Evolutionary conservation across 2,888 invertebrate genomes (phyloP), one percentile per base, ranked within the genome.

Genomic region (Priocnemis perturbator): DNA sequence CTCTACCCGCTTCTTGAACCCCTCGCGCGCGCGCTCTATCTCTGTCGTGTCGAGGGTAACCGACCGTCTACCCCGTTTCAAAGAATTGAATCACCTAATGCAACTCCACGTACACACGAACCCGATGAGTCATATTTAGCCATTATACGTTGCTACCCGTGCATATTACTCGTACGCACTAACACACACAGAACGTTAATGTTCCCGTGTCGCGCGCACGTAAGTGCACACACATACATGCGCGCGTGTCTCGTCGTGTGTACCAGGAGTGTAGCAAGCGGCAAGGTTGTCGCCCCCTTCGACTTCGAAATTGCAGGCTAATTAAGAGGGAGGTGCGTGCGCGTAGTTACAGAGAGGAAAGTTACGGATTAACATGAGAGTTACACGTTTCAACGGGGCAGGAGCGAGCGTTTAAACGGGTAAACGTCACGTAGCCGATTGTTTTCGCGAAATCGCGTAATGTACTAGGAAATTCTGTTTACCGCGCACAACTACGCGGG

Each of bases 71-170:
- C 45, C 50, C 63, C 50, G 61, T 59, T 78, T 70, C 73, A 58
- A 45, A 60, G 74, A 76, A 76, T 59, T 64, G 70, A 70, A 70
- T 69, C 64, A 45, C 48, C 60, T 47, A 30, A 61, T 52, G 63
- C 37, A 37, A 45, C 50, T 57, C 50, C 60, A 20, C n/a, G 50
- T 44, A 64, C 64, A 64, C 64, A 30, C 61, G 55, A 61, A 20
- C 64, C 15, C 56, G 65, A 55, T 78, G 77, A 78, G 71, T 78
- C 77, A 77, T 73, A 74, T 76, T 78, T 74, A 74, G 72, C 69
- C 70, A 70, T 73, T 70, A 66, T 66, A 67, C 50, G 69, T 70
- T 70, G 63, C 70, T 70, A 68, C 64, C 26, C 57, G 57, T 61
- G 58, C 67, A 65, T 64, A 73, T 60, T 53, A 48, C 59, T 52